A percentile compares a stretch with the other conserved stretches of the same genome.
phyloP scores from a whole-genome alignment of 2,888 invertebrate genomes.

The Bellardia pandia region DNA sequence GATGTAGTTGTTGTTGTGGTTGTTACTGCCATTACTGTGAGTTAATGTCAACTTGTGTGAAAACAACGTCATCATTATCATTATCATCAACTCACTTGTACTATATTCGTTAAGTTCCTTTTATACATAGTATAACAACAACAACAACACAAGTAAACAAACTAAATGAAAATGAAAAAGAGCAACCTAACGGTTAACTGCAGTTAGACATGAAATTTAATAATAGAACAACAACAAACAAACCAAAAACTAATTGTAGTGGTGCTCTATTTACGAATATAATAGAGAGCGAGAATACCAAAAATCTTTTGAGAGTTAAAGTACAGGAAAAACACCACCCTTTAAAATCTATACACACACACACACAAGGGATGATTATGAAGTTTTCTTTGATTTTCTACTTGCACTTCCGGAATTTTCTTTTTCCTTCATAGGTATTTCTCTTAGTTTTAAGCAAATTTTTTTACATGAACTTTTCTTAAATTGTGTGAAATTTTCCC shows the following conservation, averaged over 20 bases:
- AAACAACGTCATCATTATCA: constrained; percentile 3
- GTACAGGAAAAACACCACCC: constrained; percentile 49
- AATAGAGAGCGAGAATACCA: constrained; percentile 15
- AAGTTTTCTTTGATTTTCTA: constrained; percentile 63
- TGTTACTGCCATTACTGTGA: constrained; percentile 21
- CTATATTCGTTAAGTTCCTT: constrained; percentile 22
- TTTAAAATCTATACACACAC: not conserved
- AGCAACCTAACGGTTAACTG: constrained; percentile 41
- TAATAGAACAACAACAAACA: constrained; percentile 31
- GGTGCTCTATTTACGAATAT: constrained; percentile 44
- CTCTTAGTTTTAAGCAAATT: not conserved
- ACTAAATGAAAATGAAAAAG: constrained; percentile 21
- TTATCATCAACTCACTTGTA: constrained; percentile 19
- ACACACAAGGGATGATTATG: constrained; percentile 58
- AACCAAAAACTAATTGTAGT: not conserved
- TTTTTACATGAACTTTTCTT: not conserved
- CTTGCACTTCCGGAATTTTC: constrained; percentile 71
- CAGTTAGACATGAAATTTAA: constrained; percentile 55
- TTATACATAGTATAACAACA: not conserved
- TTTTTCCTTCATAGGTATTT: constrained; percentile 11
- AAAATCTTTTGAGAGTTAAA: constrained; percentile 36
- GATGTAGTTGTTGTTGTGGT: constrained; percentile 12
- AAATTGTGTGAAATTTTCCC: no score
- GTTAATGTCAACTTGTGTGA: constrained; percentile 51
- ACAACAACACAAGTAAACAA: not conserved